Evolutionary conservation across 2,888 invertebrate species (phyloP), one percentile per base, ranked within the genome.

Genomic region (Xanthostigma xanthostigma): DNA sequence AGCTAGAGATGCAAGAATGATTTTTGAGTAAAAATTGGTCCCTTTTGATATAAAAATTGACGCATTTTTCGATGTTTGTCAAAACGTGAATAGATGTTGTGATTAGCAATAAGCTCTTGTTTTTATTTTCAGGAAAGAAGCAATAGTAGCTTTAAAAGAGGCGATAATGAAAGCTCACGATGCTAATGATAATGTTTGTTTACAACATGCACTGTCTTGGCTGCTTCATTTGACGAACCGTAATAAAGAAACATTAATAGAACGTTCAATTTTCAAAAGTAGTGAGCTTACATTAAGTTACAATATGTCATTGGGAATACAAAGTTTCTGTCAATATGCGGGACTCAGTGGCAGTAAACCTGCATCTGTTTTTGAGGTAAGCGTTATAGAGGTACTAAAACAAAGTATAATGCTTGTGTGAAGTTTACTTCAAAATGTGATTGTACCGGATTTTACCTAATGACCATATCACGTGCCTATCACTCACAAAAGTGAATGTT

Each of bases 111-210:
- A 41, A 38, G 44, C 36, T n/a, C 49, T 49, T 46, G 49, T 52
- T 38, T 41, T 27, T 45, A 48, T 63, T 56, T 70, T 59, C 57
- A 88, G 86, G 53, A 74, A 79, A 44, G 81, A 89, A 62, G 89
- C 90, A 0, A 67, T 85, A 60, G 78, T 81, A 50, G 83, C 88
- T 12, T 73, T 94, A n/a, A 80, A 81, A 56, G 93, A 94, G 69
- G 87, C 91, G 9, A 79, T 93, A 47, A 81, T 81, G 66, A 74
- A 89, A 61, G 88, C 92, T 4, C 92, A 93, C 64, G 89, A 91
- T 67, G 82, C 84, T 49, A 86, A 82, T 51, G 93, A 94, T 64
- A 81, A 83, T 59, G 75, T 85, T 48, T 92, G 91, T 61, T 71
- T 92, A 47, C 89, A 90, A 64, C 79, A 88, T 61, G 86, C 88